Evolutionary conservation across 2,113 vertebrate genomes (phyloP).

Genomic region (Leptobrachium ailaonicum): DNA sequence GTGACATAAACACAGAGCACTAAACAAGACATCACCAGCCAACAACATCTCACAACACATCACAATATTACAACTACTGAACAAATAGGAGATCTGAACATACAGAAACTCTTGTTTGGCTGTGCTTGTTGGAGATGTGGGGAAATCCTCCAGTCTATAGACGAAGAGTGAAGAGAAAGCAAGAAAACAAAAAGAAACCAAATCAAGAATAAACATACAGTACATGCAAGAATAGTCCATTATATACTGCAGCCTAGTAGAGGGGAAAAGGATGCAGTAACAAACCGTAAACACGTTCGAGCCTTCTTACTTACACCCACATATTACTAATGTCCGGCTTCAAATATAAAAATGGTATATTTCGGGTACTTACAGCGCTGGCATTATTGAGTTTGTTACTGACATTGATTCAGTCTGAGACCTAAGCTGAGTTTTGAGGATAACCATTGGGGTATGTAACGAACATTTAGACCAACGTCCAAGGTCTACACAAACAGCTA

Average conservation of each 20-base stretch:
- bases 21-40: background rate
- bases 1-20: no score
- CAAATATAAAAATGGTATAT: no score
- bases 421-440: no score
- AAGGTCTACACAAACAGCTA: no score
- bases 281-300: no score
- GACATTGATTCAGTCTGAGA: no score
- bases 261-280: background rate
- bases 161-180: slow-evolving; percentile 78
- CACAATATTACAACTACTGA: slow-evolving; percentile 62
- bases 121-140: slow-evolving; percentile 98
- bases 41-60: slow-evolving; percentile 40
- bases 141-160: slow-evolving; percentile 98
- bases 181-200: slow-evolving; percentile 73
- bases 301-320: no score
- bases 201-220: slow-evolving; percentile 72
- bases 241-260: slow-evolving; percentile 63
- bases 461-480: no score
- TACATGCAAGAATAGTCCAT: slow-evolving; percentile 63
- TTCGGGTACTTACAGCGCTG: no score
- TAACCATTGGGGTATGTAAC: no score
- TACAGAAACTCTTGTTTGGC: slow-evolving; percentile 99
- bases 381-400: no score
- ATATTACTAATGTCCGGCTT: no score
- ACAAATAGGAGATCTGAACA: slow-evolving; percentile 72